Conservation (phyloP, 2,113 vertebrate genomes). For the Aspidoscelis tigris region DNA sequence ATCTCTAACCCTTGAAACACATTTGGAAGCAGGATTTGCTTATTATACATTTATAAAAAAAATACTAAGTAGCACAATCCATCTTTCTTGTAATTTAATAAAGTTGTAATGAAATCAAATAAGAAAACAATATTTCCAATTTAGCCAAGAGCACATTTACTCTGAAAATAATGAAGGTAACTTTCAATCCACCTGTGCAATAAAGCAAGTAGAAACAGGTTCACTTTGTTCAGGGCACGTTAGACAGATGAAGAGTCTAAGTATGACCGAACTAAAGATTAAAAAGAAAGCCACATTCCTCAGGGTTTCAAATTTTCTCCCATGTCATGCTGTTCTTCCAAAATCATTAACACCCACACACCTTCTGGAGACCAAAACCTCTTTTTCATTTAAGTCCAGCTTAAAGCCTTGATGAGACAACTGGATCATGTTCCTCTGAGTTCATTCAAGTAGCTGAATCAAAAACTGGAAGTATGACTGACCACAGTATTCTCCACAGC, state of each 20-base stretch:
- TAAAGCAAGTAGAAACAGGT: neutral
- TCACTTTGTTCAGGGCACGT: neutral
- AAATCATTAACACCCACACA: constrained; percentile 35
- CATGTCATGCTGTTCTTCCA: constrained; percentile 34
- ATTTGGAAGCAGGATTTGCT: neutral
- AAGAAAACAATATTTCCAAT: constrained; percentile 44
- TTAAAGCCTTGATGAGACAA: constrained; percentile 3
- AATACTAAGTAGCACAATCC: constrained; percentile 53
- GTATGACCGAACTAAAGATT: neutral
- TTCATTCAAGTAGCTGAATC: constrained; percentile 1
- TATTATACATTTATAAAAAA: too few species aligned
- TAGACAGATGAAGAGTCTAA: neutral
- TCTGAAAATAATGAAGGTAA: constrained; percentile 8
- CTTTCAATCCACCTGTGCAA: neutral
- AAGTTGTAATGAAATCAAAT: constrained; percentile 64
- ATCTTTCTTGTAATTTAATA: constrained; percentile 58
- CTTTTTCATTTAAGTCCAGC: constrained; percentile 38
- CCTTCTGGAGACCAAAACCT: constrained; percentile 34
- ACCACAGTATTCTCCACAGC: neutral
- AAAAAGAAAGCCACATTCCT: constrained; percentile 22
- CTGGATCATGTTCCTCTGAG: neutral
- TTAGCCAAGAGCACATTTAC: neutral
- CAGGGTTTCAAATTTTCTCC: constrained; percentile 27
- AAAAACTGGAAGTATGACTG: neutral
- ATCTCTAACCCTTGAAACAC: constrained; percentile 24